Base-by-base conservation (phyloP, 92 coral and sea anemone species). In the Muricea muricata region DNA sequence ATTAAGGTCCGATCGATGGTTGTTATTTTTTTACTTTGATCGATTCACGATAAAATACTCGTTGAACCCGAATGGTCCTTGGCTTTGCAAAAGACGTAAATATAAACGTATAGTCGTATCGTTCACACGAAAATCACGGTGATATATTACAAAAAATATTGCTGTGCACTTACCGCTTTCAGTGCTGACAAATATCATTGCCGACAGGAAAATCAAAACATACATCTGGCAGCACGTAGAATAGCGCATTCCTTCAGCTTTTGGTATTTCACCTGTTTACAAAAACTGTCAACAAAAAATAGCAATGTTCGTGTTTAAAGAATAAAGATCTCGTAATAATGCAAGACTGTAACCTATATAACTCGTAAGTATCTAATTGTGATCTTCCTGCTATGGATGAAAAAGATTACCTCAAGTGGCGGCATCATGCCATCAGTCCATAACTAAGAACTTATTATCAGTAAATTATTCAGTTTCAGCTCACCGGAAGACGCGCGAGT, bases 121-220 rank as follows among this genome's bases (percentile, higher is more conserved):
- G 63, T 55, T 6, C 63, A 55, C 63, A 55, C n/a, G n/a, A n/a
- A n/a, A 57, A 18, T 18, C 60, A 9, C 20, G 26, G 26, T 52
- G 26, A 18, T 4, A 18, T 52, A 0, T 18, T 1, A 23, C 20
- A 20, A 52, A 52, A 52, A 52, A 52, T 18, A 52, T 9, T 11
- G 31, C 65, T n/a, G n/a, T n/a, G n/a, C 18, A 32, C 70, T 63
- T 63, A 63, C 70, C 70, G 23, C 37, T 63, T 28, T 63, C 35
- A 30, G 37, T 20, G 15, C 70, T n/a, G 30, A 1, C 30, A 39
- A 29, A 28, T n/a, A 63, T 63, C 4, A 25, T 20, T n/a, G 30
- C 18, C n/a, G 37, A 2, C 37, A 63, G n/a, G n/a, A 63, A 10
- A 7, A 63, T 26, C 15, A 63, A 26, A 5, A 30, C 12, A 21